phyloP scores from a whole-genome alignment of 2,113 vertebrate species.

The Pseudopipra pipra region DNA sequence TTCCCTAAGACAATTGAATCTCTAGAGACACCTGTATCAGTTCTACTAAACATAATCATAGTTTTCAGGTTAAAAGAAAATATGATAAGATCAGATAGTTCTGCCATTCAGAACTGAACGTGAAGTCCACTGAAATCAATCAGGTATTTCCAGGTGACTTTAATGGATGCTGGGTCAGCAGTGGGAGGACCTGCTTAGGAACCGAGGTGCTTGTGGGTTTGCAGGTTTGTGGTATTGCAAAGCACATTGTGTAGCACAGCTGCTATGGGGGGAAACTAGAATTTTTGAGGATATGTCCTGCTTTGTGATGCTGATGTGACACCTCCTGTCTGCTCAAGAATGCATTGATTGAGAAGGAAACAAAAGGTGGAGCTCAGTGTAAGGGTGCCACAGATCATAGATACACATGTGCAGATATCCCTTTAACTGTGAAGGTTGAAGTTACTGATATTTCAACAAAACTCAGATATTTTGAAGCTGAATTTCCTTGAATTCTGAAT shows the following conservation, averaged over 20 bases:
- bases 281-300: not conserved
- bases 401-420: rapidly evolving
- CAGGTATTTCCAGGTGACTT: not conserved
- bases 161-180: not conserved
- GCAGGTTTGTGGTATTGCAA: not conserved
- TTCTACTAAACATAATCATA: not conserved
- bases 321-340: not conserved
- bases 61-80: not conserved
- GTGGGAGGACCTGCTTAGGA: not conserved
- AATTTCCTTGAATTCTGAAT: not conserved
- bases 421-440: not conserved
- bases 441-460: not conserved
- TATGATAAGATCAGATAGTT: not conserved
- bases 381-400: not conserved
- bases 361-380: not conserved
- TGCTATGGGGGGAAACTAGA: not conserved
- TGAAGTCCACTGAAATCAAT: not conserved
- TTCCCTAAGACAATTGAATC: not conserved
- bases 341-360: not conserved
- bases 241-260: not conserved
- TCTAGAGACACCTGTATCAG: slow-evolving; percentile 27
- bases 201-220: not conserved
- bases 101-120: not conserved
- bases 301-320: not conserved
- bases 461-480: not conserved